A percentile compares a stretch with the other conserved stretches of the same genome.
Evolutionary conservation across 2,888 invertebrate genomes (phyloP).

Genomic region (Dynastes maya): DNA sequence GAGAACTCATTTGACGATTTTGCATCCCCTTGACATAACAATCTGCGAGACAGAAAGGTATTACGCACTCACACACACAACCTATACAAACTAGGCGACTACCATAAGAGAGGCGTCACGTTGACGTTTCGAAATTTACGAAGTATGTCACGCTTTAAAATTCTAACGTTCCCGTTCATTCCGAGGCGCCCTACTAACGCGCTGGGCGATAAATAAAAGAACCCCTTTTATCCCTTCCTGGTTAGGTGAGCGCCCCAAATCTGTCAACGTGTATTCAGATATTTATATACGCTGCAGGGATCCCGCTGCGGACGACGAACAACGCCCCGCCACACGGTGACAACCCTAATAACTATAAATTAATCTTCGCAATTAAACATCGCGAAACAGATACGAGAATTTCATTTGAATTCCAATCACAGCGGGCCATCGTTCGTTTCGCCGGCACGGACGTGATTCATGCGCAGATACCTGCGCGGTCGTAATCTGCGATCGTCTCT

Average conservation of each 20-base stretch:
- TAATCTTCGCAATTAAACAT: slow-evolving; percentile 7
- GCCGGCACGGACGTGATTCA: not conserved
- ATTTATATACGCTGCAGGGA: not conserved
- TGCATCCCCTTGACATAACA: too few relatives aligned
- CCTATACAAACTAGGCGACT: too few relatives aligned
- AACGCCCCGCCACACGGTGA: not conserved
- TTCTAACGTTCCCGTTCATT: not conserved
- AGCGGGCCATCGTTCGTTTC: not conserved
- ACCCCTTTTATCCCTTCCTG: not conserved
- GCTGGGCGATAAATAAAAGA: slow-evolving; percentile 3
- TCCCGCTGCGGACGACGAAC: not conserved
- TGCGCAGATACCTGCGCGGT: not conserved
- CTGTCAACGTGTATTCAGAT: not conserved
- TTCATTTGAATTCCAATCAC: slow-evolving; percentile 14
- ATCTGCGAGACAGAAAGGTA: too few relatives aligned
- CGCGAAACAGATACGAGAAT: not conserved
- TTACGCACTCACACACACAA: too few relatives aligned
- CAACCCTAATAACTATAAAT: slow-evolving; percentile 24
- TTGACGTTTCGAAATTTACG: not conserved
- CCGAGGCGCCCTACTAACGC: not conserved
- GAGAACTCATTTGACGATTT: too few relatives aligned
- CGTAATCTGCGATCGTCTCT: not conserved
- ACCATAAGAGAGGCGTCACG: too few relatives aligned
- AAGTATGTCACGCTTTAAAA: not conserved
- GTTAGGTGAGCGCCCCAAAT: not conserved